These are phyloP conservation scores for Automeris io DNA, from an alignment of 2,888 invertebrate genomes.

Conservation along the genomic window DNA sequence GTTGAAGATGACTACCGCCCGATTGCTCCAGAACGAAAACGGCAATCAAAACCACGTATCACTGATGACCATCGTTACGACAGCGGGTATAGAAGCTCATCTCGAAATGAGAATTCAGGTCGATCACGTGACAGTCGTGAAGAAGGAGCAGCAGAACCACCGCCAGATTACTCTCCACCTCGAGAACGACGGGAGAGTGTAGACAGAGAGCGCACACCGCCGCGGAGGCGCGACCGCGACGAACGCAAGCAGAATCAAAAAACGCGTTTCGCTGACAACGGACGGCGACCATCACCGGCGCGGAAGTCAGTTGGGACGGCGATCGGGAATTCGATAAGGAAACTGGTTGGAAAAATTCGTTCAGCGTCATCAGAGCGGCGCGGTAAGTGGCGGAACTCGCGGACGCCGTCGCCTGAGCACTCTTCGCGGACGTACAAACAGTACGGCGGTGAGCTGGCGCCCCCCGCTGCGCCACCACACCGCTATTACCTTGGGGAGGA, in stretches of 20 bases:
- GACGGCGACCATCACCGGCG: slow-evolving; percentile 56
- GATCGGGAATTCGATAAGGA: slow-evolving; percentile 88
- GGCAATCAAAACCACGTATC: slow-evolving; percentile 73
- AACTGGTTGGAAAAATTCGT: slow-evolving; percentile 88
- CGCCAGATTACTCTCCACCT: slow-evolving; percentile 84
- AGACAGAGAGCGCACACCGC: slow-evolving; percentile 61
- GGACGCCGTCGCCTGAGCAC: slow-evolving; percentile 78
- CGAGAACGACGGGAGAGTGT: slow-evolving; percentile 64
- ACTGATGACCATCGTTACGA: slow-evolving; percentile 74
- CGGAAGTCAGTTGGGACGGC: slow-evolving; percentile 76
- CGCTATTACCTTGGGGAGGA: slow-evolving; percentile 92
- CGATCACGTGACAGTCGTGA: slow-evolving; percentile 66
- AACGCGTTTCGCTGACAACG: slow-evolving; percentile 80
- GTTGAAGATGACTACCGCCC: slow-evolving; percentile 72
- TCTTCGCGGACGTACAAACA: slow-evolving; percentile 69
- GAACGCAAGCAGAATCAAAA: slow-evolving; percentile 81
- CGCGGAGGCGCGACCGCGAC: slow-evolving; percentile 65
- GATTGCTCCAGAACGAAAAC: slow-evolving; percentile 81
- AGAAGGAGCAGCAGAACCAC: slow-evolving; percentile 78
- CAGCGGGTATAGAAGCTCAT: slow-evolving; percentile 76
- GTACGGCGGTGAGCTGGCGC: slow-evolving; percentile 69
- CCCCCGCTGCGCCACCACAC: slow-evolving; percentile 78
- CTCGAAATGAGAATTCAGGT: slow-evolving; percentile 71
- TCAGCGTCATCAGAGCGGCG: slow-evolving; percentile 82
- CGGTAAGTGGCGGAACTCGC: slow-evolving; percentile 79